phyloP scores from a whole-genome alignment of 1,140 invertebrate species.

The Odontomachus brunneus region DNA sequence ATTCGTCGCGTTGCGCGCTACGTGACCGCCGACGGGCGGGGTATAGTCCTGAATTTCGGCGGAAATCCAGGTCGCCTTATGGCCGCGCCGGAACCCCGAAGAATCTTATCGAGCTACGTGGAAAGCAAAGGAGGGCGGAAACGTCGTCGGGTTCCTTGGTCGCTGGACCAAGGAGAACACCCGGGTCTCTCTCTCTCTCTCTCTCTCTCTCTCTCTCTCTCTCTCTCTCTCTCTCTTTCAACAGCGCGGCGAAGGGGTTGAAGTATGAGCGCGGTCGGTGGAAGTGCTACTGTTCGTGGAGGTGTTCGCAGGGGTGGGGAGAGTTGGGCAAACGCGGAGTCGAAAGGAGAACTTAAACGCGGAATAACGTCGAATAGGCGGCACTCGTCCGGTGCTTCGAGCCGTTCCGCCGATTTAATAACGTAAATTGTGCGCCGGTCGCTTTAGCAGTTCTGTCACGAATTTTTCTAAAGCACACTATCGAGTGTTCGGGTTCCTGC shows the following conservation, averaged over 20 bases:
- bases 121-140: constrained; percentile 46
- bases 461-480: constrained; percentile 85
- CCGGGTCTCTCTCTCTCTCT: neutral
- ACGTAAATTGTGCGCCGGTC: constrained; percentile 81
- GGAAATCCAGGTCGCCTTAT: constrained; percentile 69
- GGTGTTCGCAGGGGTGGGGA: neutral
- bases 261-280: constrained; percentile 22
- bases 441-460: constrained; percentile 83
- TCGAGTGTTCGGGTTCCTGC: constrained; percentile 83
- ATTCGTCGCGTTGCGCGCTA: constrained; percentile 50
- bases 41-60: constrained; percentile 26
- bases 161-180: constrained; percentile 9
- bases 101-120: constrained; percentile 68
- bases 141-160: neutral
- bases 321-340: constrained; percentile 28
- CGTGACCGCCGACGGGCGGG: constrained; percentile 55
- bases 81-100: constrained; percentile 27
- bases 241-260: constrained; percentile 30
- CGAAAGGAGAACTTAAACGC: constrained; percentile 70
- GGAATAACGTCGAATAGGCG: constrained; percentile 73
- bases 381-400: constrained; percentile 80
- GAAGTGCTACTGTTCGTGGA: too few relatives aligned
- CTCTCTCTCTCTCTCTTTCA: neutral
- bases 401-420: constrained; percentile 83
- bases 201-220: too few relatives aligned